Base-by-base conservation (phyloP, 2,113 vertebrate genomes). In the Cairina moschata region DNA sequence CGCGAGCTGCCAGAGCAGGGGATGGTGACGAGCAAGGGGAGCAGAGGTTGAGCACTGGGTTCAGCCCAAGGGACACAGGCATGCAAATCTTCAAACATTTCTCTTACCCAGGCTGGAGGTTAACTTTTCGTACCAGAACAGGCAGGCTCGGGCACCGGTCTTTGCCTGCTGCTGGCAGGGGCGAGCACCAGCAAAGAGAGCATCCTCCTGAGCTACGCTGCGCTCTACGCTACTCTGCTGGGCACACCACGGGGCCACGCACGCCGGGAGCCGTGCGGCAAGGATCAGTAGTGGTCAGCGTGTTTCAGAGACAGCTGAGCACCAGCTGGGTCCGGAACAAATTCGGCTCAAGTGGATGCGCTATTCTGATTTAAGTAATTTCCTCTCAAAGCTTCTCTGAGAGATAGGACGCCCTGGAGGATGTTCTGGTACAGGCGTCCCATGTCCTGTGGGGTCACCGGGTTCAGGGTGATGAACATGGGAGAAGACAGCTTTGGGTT, bases 401-500 rank as follows among this genome's bases (percentile, higher is more conserved):
- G 76, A 81, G 89, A 81, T 34, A 48, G 67, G 71, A 88, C 0
- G 20, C 81, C 82, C 87, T 72, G 75, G 67, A 68, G n/a, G 71
- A 84, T 88, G 86, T 32, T 78, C 72, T 92, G 92, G 86, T 84
- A 89, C 66, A 72, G 95, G 83, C 92, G 55, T 86, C 88, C 80
- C 75, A 65, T 0, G 2, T 90, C 76, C 88, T 91, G 69, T 63
- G 87, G 66, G 95, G 80, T 78, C 84, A 92, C 38, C 17, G 3
- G 83, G 83, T 73, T 86, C 81, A 56, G 85, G 73, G 92, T 66
- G 87, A 90, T 42, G 91, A 83, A 67, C 74, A 90, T 40, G 74
- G 88, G 78, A 95, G 80, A 72, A 95, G 90, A 92, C 58, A 87
- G 76, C 79, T 93, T 87, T 85, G 85, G 80, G 87, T 90, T 90